Evolutionary conservation across 1,140 invertebrate genomes (phyloP).

Genomic region (Tetraneura akinire): DNA sequence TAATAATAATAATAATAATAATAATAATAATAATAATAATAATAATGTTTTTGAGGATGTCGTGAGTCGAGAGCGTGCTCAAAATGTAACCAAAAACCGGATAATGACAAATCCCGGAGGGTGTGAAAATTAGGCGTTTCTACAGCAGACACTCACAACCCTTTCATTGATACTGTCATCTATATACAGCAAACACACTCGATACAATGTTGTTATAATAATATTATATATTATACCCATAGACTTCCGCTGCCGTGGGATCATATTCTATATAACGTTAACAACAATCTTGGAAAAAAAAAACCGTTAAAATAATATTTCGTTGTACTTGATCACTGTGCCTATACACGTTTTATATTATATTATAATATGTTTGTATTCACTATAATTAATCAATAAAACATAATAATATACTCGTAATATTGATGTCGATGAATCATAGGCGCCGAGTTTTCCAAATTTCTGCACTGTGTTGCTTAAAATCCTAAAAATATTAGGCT

Average conservation of each 20-base stretch:
- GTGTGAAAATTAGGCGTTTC: constrained; percentile 31
- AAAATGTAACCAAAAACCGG: constrained; percentile 32
- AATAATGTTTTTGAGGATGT: too few relatives aligned
- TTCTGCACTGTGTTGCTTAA: too few relatives aligned
- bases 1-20: too few relatives aligned
- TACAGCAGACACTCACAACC: neutral
- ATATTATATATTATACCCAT: too few relatives aligned
- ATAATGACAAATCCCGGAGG: neutral
- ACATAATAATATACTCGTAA: too few relatives aligned
- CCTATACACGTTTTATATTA: too few relatives aligned
- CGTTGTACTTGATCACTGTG: neutral
- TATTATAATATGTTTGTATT: too few relatives aligned
- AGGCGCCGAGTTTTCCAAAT: too few relatives aligned
- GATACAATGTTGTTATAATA: constrained; percentile 20
- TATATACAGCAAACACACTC: neutral
- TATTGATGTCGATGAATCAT: too few relatives aligned
- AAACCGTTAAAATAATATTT: constrained; percentile 17
- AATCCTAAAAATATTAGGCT: too few relatives aligned
- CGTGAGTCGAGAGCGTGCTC: constrained; percentile 12
- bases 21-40: too few relatives aligned
- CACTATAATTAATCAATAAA: too few relatives aligned
- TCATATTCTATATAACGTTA: neutral
- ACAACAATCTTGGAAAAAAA: neutral
- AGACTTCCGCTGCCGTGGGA: neutral
- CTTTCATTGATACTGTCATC: neutral